phyloP scores from a whole-genome alignment of 2,113 vertebrate genomes.

The Cromileptes altivelis region DNA sequence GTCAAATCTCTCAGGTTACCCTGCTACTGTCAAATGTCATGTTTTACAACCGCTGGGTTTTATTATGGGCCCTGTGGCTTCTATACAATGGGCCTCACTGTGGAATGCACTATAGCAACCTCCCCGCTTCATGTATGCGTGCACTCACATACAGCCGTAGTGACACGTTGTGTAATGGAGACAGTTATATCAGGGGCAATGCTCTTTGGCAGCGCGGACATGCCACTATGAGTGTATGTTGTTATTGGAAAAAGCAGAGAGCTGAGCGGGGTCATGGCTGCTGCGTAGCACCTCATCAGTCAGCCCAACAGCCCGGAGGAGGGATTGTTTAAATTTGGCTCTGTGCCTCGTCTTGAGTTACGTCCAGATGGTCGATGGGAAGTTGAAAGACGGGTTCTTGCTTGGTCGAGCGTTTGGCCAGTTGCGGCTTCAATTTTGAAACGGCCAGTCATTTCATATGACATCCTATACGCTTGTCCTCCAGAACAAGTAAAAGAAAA shows the following conservation, averaged over 20 bases:
- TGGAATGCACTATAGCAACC: slow-evolving; percentile 61
- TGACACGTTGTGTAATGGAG: slow-evolving; percentile 73
- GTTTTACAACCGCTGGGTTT: slow-evolving; percentile 71
- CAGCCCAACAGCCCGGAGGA: slow-evolving; percentile 72
- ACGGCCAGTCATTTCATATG: slow-evolving; percentile 56
- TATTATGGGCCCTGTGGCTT: slow-evolving; percentile 63
- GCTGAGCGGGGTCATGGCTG: slow-evolving; percentile 72
- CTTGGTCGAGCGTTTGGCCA: slow-evolving; percentile 52
- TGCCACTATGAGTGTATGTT: slow-evolving; percentile 65
- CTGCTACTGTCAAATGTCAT: slow-evolving; percentile 71
- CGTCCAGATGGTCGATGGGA: slow-evolving; percentile 75
- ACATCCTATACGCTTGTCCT: slow-evolving; percentile 47
- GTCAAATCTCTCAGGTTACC: slow-evolving; percentile 75
- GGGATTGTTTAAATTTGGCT: slow-evolving; percentile 77
- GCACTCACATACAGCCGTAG: slow-evolving; percentile 28
- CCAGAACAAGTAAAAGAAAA: slow-evolving; percentile 24
- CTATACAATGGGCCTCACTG: slow-evolving; percentile 65
- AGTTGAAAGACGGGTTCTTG: slow-evolving; percentile 49
- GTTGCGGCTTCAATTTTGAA: slow-evolving; percentile 49
- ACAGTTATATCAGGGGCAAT: slow-evolving; percentile 66
- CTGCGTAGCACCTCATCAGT: slow-evolving; percentile 82
- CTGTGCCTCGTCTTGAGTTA: slow-evolving; percentile 69
- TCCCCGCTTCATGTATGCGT: background rate
- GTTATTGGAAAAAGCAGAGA: slow-evolving; percentile 74
- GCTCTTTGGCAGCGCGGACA: slow-evolving; percentile 62